Conservation (phyloP, 2,113 vertebrate genomes). For the Colistium nudipinnis region DNA sequence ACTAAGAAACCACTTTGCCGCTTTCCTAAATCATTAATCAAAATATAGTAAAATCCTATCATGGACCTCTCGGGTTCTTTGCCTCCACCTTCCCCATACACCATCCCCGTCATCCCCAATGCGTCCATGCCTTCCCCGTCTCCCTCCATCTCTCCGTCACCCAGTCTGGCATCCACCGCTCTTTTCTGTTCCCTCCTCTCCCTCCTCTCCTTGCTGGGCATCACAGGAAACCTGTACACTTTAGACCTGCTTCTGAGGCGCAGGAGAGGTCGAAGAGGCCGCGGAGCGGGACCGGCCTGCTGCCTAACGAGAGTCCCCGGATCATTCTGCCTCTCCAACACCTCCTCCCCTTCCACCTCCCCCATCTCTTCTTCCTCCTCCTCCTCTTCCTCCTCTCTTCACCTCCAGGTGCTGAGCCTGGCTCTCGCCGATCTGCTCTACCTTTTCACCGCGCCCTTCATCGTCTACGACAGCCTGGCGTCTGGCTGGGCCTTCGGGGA, state of each 20-base stretch:
- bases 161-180: slow-evolving; percentile 80
- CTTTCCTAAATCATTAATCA: neutral
- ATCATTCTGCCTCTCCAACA: slow-evolving; percentile 68
- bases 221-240: slow-evolving; percentile 87
- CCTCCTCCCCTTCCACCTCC: slow-evolving; percentile 69
- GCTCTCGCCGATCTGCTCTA: slow-evolving; percentile 87
- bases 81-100: slow-evolving; percentile 67
- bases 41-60: slow-evolving; percentile 16
- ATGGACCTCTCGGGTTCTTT: slow-evolving; percentile 77
- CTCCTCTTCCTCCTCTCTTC: slow-evolving; percentile 79
- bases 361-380: slow-evolving; percentile 70
- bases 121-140: slow-evolving; percentile 70
- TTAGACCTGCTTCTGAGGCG: slow-evolving; percentile 81
- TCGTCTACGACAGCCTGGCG: slow-evolving; percentile 85
- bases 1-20: slow-evolving; percentile 1
- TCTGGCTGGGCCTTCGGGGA: slow-evolving; percentile 87
- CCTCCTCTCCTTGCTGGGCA: slow-evolving; percentile 83
- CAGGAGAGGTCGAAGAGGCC: slow-evolving; percentile 70
- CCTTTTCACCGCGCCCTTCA: slow-evolving; percentile 86
- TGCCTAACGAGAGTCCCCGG: slow-evolving; percentile 62
- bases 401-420: slow-evolving; percentile 85
- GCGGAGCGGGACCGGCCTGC: slow-evolving; percentile 46
- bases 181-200: slow-evolving; percentile 85
- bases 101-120: slow-evolving; percentile 64
- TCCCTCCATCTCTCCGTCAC: slow-evolving; percentile 78